A percentile compares a stretch with the other conserved stretches of the same genome.
phyloP scores from a whole-genome alignment of 2,113 vertebrate species.

The Pica pica region DNA sequence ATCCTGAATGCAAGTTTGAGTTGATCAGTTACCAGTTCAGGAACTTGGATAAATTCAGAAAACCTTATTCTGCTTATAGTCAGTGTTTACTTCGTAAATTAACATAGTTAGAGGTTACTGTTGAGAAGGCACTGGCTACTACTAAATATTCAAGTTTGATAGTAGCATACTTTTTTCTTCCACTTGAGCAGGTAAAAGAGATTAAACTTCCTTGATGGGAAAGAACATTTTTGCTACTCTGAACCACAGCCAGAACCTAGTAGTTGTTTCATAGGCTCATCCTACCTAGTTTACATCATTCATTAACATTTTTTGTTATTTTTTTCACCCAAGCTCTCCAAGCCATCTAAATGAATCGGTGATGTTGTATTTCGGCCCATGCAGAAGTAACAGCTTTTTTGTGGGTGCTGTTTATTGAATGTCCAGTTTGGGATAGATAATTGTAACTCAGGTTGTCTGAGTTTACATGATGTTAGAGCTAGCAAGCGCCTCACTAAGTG shows the following conservation, averaged over 20 bases:
- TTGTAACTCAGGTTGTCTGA: background rate
- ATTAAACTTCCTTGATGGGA: background rate
- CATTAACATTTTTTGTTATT: background rate
- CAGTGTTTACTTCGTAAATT: background rate
- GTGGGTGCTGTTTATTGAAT: background rate
- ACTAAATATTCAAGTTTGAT: background rate
- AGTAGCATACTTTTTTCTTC: background rate
- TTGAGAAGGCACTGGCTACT: background rate
- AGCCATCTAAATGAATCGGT: background rate
- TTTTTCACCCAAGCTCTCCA: background rate
- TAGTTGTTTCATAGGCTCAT: background rate
- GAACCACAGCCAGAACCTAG: background rate
- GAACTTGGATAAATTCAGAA: background rate
- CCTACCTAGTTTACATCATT: background rate
- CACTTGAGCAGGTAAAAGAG: background rate
- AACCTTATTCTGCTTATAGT: background rate
- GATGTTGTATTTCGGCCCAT: background rate
- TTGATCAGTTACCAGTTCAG: background rate
- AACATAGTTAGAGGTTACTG: background rate
- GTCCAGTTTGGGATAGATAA: background rate
- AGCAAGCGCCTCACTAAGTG: background rate
- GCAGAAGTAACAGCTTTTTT: background rate
- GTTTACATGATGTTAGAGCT: background rate
- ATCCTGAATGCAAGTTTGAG: background rate
- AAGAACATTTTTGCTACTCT: background rate